Evolutionary conservation across 2,113 vertebrate species (phyloP), one percentile per base, ranked within the genome.

Genomic region (Papio anubis): DNA sequence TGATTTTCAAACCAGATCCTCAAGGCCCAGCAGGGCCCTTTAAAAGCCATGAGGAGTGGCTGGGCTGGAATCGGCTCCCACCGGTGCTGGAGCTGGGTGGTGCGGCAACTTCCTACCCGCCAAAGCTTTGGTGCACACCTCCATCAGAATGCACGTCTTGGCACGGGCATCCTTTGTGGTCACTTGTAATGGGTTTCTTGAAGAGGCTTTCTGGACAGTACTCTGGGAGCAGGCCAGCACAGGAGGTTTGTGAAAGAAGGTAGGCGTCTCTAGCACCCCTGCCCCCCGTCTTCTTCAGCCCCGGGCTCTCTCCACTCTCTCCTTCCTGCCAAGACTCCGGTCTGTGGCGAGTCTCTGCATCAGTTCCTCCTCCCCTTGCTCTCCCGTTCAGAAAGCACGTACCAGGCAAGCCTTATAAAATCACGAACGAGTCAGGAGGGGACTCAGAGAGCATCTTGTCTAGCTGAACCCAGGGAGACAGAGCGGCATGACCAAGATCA

Each of bases 211-310:
- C 90, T 11, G 4, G 55, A 91, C 76, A 40, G 38, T 27, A 14
- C 81, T 52, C 2, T 0, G 52, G 43, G 38, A 55, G 35, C 4
- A 55, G 66, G 2, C 35, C 84, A n/a, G 35, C 50, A 12, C 72
- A 40, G 93, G 35, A 17, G 2, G 48, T 20, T 21, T n/a, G 48
- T 59, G 21, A 30, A 48, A 48, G 20, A 25, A 59, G 40, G 66
- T 9, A 27, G 85, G 12, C 14, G 0, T 45, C 27, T 64, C 61
- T 64, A 64, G 61, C 61, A 64, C 61, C 61, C 35, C 66, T 40
- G 32, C 16, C 14, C 0, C 4, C 30, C 5, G 0, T 30, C 27
- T 21, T 30, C 81, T 32, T 57, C 40, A 3, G 5, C 38, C 32
- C 48, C 6, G n/a, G n/a, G 23, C 18, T 48, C 43, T 32, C 79